Evolutionary conservation across 2,797 vertebrate species (phyloP).

Genomic region (Neostethus bicornis): DNA sequence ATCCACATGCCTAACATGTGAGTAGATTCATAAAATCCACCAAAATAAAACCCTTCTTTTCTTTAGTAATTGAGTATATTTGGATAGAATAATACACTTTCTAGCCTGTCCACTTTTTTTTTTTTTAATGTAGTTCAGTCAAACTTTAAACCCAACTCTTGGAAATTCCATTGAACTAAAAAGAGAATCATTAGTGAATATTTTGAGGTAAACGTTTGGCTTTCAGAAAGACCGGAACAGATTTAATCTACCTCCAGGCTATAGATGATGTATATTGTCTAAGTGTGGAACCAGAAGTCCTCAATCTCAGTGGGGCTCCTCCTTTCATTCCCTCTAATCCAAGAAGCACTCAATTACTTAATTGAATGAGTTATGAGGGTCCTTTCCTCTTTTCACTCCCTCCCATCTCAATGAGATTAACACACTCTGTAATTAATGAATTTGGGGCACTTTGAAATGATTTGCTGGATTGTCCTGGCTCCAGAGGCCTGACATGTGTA

Average conservation of each 20-base stretch:
- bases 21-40: not conserved
- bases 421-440: constrained; percentile 73
- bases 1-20: not conserved
- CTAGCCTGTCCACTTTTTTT: not conserved
- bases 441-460: constrained; percentile 71
- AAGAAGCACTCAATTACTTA: constrained; percentile 75
- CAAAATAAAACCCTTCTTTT: not conserved
- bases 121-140: not conserved
- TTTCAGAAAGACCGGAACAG: constrained; percentile 10
- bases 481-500: constrained; percentile 59
- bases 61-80: not conserved
- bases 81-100: not conserved
- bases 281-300: constrained; percentile 24
- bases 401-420: constrained; percentile 76
- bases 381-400: constrained; percentile 55
- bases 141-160: constrained; percentile 1
- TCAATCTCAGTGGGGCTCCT: constrained; percentile 41
- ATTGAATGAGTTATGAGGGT: constrained; percentile 78
- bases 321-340: constrained; percentile 67
- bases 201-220: constrained; percentile 14
- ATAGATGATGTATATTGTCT: constrained; percentile 10
- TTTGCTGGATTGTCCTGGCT: constrained; percentile 55
- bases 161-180: not conserved
- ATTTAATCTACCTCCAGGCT: constrained; percentile 23
- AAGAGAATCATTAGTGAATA: not conserved